Evolutionary conservation across 2,113 vertebrate genomes (phyloP).

Genomic region (Aphelocoma coerulescens): DNA sequence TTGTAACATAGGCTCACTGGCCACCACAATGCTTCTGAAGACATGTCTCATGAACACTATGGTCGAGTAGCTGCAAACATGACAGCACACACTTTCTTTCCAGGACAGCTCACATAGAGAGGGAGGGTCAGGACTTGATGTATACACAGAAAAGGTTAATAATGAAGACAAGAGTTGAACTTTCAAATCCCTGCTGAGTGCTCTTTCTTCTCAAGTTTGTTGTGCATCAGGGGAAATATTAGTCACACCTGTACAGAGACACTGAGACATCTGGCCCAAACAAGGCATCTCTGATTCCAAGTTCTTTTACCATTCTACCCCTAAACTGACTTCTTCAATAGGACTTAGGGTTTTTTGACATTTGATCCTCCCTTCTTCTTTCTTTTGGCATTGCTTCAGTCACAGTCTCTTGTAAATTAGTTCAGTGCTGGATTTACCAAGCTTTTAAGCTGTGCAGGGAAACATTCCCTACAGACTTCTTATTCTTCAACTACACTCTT

Average conservation of each 20-base stretch:
- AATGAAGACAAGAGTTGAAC: background rate
- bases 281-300: background rate
- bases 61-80: background rate
- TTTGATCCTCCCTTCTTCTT: slow-evolving; percentile 30
- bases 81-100: background rate
- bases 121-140: background rate
- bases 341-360: background rate
- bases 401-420: slow-evolving; percentile 5
- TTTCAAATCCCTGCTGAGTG: background rate
- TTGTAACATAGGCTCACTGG: no score
- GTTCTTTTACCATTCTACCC: background rate
- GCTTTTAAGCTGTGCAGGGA: slow-evolving; percentile 20
- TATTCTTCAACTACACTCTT: slow-evolving; percentile 2
- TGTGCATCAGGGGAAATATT: slow-evolving; percentile 4
- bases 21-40: background rate
- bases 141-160: background rate
- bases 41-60: background rate
- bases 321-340: slow-evolving; percentile 11
- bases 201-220: slow-evolving; percentile 13
- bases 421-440: slow-evolving; percentile 26
- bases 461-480: slow-evolving; percentile 20
- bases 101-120: background rate
- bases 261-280: background rate
- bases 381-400: slow-evolving; percentile 55
- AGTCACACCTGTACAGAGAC: slow-evolving; percentile 45